Conservation (phyloP, 2,888 invertebrate species). For the Sphaerophoria taeniata region DNA sequence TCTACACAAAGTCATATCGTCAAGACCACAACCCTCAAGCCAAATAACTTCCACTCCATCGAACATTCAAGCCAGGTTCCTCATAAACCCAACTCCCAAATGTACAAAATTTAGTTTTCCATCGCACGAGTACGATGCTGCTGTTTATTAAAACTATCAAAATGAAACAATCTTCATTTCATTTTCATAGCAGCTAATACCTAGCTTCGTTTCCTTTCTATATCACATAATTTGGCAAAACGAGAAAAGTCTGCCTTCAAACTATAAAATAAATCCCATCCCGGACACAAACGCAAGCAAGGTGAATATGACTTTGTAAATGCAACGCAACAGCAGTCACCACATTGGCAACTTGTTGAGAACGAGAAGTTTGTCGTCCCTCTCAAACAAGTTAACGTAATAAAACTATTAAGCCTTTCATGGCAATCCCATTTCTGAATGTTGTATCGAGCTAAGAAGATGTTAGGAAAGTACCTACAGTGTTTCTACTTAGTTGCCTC, state of each 20-base stretch:
- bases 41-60: neutral
- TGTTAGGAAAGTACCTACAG: neutral
- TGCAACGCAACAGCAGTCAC: neutral
- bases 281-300: constrained; percentile 46
- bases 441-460: constrained; percentile 1
- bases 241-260: constrained; percentile 3
- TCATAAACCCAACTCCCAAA: constrained; percentile 57
- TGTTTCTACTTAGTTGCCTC: constrained; percentile 35
- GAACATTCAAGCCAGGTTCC: constrained; percentile 14
- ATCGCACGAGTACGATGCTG: constrained; percentile 4
- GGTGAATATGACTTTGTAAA: constrained; percentile 4
- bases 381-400: constrained; percentile 67
- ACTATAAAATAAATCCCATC: neutral
- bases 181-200: constrained; percentile 42
- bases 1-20: constrained; percentile 55
- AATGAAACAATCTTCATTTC: constrained; percentile 72
- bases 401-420: constrained; percentile 70
- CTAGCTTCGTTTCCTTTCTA: constrained; percentile 26
- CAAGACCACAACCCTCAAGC: constrained; percentile 52
- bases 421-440: constrained; percentile 40
- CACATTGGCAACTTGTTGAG: constrained; percentile 65
- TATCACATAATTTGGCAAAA: neutral
- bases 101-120: constrained; percentile 19
- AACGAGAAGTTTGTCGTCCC: constrained; percentile 39
- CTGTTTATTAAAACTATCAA: constrained; percentile 73